Percentiles rank a stretch among this genome's conserved stretches.
These are phyloP conservation scores for Panulirus ornatus DNA, from an alignment of 1,140 invertebrate species.

Conservation along the genomic window DNA sequence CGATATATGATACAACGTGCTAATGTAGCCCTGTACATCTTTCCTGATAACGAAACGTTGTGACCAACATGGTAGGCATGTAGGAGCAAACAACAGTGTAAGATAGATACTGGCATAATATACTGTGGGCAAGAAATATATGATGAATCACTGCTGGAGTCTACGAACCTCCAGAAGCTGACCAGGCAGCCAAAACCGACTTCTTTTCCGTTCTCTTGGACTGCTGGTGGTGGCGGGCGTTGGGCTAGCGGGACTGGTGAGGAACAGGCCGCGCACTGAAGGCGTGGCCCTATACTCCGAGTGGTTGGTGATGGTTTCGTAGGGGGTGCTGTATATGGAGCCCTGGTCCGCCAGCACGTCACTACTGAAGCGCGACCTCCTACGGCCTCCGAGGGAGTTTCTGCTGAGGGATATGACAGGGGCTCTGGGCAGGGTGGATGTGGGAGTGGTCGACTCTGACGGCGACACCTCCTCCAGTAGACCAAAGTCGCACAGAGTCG, in stretches of 20 bases:
- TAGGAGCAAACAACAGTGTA: no score
- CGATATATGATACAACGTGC: no score
- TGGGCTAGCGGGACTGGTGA: constrained; percentile 16
- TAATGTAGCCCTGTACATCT: no score
- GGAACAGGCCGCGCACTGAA: constrained; percentile 51
- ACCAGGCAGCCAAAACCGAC: neutral
- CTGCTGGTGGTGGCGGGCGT: neutral
- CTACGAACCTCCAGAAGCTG: neutral
- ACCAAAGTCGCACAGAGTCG: constrained; percentile 57
- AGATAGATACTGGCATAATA: no score
- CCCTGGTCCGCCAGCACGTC: neutral
- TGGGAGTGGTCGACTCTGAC: constrained; percentile 42
- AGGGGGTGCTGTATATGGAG: constrained; percentile 3
- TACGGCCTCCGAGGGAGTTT: constrained; percentile 3
- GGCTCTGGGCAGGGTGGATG: constrained; percentile 20
- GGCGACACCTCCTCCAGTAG: constrained; percentile 50
- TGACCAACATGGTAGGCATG: no score
- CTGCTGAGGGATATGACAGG: constrained; percentile 27
- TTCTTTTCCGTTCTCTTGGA: constrained; percentile 44
- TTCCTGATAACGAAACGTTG: no score
- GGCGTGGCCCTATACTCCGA: constrained; percentile 43
- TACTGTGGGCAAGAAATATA: no score
- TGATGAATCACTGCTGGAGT: no score
- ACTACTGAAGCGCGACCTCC: constrained; percentile 38
- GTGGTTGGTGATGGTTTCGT: constrained; percentile 26